Conservation (phyloP, 2,888 invertebrate species). For the Epinotia ramella region DNA sequence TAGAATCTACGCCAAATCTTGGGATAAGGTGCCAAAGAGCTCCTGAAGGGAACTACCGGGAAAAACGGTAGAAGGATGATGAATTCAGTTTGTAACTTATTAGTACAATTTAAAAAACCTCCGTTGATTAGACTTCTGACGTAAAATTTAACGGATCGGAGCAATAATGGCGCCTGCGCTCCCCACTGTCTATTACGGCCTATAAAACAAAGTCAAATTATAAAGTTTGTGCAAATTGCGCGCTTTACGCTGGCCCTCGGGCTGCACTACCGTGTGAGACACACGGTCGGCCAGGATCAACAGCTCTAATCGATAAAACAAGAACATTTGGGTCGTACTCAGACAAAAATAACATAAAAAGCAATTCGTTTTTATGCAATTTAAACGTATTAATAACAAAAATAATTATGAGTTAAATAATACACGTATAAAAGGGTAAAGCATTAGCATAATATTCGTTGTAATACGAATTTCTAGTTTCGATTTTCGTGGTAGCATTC, state of each 20-base stretch:
- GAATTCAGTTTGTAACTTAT: not conserved
- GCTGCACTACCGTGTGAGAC: conserved; percentile 48
- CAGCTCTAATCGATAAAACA: not conserved
- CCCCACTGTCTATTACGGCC: conserved; percentile 61
- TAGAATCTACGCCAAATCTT: no score
- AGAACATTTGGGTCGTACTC: not conserved
- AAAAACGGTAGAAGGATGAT: no score
- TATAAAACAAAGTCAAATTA: conserved; percentile 72
- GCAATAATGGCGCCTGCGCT: conserved; percentile 50
- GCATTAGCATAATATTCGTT: no score
- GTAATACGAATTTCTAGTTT: no score
- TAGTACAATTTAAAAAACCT: not conserved
- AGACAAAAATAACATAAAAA: not conserved
- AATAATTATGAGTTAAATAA: no score
- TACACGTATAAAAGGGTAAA: no score
- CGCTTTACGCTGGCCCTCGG: conserved; percentile 57
- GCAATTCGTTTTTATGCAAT: no score
- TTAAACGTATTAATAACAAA: no score
- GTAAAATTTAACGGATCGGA: conserved; percentile 44
- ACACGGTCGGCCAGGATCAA: conserved; percentile 37
- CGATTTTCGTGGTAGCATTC: no score
- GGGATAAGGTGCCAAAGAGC: no score
- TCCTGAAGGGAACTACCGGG: no score
- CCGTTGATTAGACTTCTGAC: conserved; percentile 19
- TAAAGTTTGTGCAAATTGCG: conserved; percentile 68